These are phyloP conservation scores for Drosophila tanythrix DNA, from an alignment of 2,888 invertebrate genomes.

Conservation along the genomic window DNA sequence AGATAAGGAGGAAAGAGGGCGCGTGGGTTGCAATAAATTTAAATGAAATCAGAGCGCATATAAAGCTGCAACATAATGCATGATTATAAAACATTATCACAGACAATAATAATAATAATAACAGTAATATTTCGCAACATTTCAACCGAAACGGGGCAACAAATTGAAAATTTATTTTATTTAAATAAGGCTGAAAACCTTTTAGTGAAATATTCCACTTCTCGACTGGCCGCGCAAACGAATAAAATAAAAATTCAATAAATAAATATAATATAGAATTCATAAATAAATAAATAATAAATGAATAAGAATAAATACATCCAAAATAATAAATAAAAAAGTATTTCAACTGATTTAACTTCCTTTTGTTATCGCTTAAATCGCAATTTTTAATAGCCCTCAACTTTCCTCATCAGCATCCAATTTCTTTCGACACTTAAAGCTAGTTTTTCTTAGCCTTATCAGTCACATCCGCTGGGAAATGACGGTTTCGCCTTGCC, in stretches of 20 bases:
- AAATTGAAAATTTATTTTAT: not conserved
- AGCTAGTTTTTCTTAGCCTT: constrained; percentile 17
- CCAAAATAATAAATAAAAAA: not conserved
- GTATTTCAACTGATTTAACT: not conserved
- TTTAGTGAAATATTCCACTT: not conserved
- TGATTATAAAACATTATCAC: not conserved
- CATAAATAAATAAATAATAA: not conserved
- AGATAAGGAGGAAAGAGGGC: not conserved
- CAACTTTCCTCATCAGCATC: not conserved
- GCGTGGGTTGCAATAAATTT: not conserved
- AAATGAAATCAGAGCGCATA: constrained; percentile 10
- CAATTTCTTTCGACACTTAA: not conserved
- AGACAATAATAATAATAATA: not conserved
- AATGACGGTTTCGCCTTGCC: not conserved
- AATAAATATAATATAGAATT: no score
- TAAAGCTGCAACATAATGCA: not conserved
- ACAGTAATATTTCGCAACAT: not conserved
- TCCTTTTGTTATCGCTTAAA: not conserved
- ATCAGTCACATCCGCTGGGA: constrained; percentile 50
- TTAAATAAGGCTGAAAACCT: not conserved
- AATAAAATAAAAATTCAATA: not conserved
- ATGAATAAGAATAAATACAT: not conserved
- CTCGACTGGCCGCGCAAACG: not conserved
- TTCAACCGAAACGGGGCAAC: no score
- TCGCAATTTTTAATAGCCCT: not conserved